Base-by-base conservation (phyloP, 2,888 invertebrate species). In the Darwinula stevensoni region DNA sequence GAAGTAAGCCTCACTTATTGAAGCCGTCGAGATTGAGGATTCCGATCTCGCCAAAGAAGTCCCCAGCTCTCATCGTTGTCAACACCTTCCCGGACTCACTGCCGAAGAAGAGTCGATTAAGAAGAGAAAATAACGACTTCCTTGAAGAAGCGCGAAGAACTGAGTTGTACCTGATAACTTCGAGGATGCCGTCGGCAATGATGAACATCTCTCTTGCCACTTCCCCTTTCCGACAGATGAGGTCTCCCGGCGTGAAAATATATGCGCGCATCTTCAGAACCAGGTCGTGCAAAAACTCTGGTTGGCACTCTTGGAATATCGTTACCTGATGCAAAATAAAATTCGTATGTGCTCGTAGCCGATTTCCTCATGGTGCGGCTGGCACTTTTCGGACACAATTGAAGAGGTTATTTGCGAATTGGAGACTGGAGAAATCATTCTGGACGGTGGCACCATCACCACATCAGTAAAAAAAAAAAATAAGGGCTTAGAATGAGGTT, bases 201-300 rank as follows among this genome's bases (percentile, higher is more conserved):
- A 91, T 91, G 48, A 88, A 91, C 88, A 91, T 91, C 55, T 91
- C 88, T 38, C 88, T 59, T 1, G 88, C 88, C 14, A 82, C 76
- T 55, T 82, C 72, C 44, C 80, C 88, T 56, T 86, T 80, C 26
- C 88, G 65, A 48, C 88, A 88, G 47, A 91, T 86, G 36, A 86
- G 73, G 53, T 91, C 88, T 14, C 88, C 88, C 0, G 88, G 88
- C 15, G 88, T 91, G 53, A 91, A 91, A 50, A 91, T 91, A 51
- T 82, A 88, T 4, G 88, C 86, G 54, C 78, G 78, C 88, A 91
- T 91, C 58, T 91, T 91, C 39, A 91, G 61, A 38, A 91, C 88
- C 41, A 91, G 62, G 52, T 91, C 88, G 50, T 88, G 82, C 3
- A 91, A 65, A 52, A 91, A 91, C 53, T 88, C 88, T 1, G 88